Conservation (phyloP, 2,797 vertebrate genomes). For the Malacoraja senta region DNA sequence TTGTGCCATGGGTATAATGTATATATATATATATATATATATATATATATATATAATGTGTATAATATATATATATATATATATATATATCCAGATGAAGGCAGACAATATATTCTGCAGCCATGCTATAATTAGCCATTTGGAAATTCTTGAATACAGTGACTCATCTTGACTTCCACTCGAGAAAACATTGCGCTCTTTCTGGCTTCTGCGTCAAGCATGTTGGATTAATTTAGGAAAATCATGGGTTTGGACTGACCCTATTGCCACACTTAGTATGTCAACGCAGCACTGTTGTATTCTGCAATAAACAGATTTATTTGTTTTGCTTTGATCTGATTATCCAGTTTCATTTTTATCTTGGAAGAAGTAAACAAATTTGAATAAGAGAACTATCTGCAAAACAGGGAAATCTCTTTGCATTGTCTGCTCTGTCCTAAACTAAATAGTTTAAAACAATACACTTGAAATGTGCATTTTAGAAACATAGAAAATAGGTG, state of each 20-base stretch:
- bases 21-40: no score
- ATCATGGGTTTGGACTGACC: not conserved
- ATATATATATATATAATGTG: no score
- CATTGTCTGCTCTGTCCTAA: not conserved
- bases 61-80: no score
- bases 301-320: not conserved
- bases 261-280: not conserved
- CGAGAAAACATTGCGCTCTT: not conserved
- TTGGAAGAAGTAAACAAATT: not conserved
- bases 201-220: not conserved
- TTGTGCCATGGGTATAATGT: no score
- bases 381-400: not conserved
- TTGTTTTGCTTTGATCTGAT: not conserved
- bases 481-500: not conserved
- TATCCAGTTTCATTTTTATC: not conserved
- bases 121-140: not conserved
- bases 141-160: not conserved
- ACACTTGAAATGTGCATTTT: not conserved
- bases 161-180: constrained; percentile 8
- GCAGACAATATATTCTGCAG: not conserved
- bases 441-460: not conserved
- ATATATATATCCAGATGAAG: not conserved
- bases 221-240: constrained; percentile 4
- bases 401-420: not conserved
- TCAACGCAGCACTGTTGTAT: not conserved